Evolutionary conservation across 2,113 vertebrate species (phyloP).

Genomic region (Mixornis gularis): DNA sequence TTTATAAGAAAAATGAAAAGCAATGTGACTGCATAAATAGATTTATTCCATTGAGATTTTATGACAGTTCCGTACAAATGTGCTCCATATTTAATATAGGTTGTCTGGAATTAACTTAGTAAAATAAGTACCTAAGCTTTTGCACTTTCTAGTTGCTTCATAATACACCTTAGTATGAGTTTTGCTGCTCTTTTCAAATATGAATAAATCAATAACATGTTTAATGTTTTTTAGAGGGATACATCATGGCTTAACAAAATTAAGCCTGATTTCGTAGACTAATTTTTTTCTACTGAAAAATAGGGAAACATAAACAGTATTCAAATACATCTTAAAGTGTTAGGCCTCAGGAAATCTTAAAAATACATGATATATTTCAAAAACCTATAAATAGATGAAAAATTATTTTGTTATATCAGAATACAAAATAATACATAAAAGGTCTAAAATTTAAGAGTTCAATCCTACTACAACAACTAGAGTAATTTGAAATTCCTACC

Average conservation of each 20-base stretch:
- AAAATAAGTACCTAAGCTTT: not conserved
- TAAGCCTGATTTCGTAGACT: not conserved
- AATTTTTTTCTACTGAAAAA: not conserved
- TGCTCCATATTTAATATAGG: not conserved
- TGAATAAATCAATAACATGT: not conserved
- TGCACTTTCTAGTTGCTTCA: not conserved
- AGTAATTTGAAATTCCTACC: not conserved
- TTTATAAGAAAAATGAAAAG: not conserved
- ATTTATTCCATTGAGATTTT: not conserved
- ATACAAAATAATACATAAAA: not conserved
- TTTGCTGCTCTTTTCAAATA: not conserved
- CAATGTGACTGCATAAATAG: not conserved
- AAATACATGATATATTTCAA: not conserved
- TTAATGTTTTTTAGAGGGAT: not conserved
- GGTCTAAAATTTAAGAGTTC: not conserved
- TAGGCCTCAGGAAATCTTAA: not conserved
- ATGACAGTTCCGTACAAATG: not conserved
- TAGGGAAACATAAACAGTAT: not conserved
- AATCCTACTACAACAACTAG: not conserved
- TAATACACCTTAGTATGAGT: not conserved
- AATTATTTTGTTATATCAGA: not conserved
- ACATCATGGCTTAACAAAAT: not conserved
- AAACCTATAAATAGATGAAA: not conserved
- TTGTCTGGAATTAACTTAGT: not conserved
- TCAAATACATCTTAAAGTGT: not conserved